Base-by-base conservation (phyloP, 2,888 invertebrate species). In the Acronicta leporina region DNA sequence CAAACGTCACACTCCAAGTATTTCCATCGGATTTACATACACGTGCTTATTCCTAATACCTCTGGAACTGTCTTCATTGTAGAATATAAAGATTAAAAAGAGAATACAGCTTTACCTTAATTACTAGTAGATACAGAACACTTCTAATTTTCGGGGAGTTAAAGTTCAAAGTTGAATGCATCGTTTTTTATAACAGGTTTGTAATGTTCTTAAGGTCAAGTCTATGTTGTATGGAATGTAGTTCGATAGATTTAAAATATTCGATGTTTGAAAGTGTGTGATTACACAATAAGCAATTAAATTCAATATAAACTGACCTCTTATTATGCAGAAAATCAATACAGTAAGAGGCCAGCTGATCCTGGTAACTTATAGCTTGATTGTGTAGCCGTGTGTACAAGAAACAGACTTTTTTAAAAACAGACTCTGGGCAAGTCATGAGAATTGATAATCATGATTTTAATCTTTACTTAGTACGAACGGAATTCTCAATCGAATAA, bases 171-270 rank as follows among this genome's bases (percentile, higher is more conserved):
- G 55, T 62, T 45, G 50, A 14, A 25, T 48, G 15, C 6, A 38
- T 33, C 7, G 20, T 30, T 13, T 40, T 45, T 50, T 44, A 2
- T 42, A 35, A 30, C 16, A 44, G 42, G 56, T 62, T 35, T 8
- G 46, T 60, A 54, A 66, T 54, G 49, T 55, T 44, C 62, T 63
- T 75, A 72, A 68, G 76, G 73, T 72, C 76, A 65, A 41, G 47
- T 62, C 57, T 71, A 56, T 61, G 63, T 63, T 60, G 62, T 71
- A 51, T 68, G 52, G 41, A 47, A 56, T 45, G 41, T 68, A 63
- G 56, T 54, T 74, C 42, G 58, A 71, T 62, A 55, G 14, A 2
- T 33, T 33, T 33, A 4, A 33, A 27, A 62, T 46, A 42, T 59
- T 69, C 51, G 35, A 68, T 43, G 45, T 68, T 62, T 57, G 20